Base-by-base conservation (phyloP, 2,113 vertebrate genomes). In the Cololabis saira region DNA sequence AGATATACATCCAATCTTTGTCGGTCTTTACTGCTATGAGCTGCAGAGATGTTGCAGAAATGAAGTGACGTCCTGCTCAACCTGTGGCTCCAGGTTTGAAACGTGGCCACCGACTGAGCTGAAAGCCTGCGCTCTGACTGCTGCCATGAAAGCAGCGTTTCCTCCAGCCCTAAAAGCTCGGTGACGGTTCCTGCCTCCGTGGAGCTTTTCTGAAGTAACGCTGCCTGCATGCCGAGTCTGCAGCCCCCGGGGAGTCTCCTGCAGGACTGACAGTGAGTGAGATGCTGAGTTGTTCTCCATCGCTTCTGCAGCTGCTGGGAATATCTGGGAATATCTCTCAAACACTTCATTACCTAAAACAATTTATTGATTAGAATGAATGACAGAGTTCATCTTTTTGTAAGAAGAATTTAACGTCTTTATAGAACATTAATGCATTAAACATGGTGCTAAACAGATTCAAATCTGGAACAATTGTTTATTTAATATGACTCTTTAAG, bases 91-190 rank as follows among this genome's bases (percentile, higher is more conserved):
- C 19, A 17, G 69, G 78, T 87, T 61, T 50, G 58, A 87, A 86
- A 89, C 87, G 82, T 86, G 81, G 83, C 12, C 27, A 71, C 75
- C 48, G 74, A 80, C 58, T 63, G 69, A 57, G 55, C 51, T 63
- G 71, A 68, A 71, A 53, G 65, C n/a, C 57, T 41, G 16, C 57
- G 50, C 57, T 57, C 74, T 48, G 55, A 65, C 71, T 74, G 55
- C 19, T 76, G 71, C 71, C 78, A 76, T 59, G 72, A 61, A 22
- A 44, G 58, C 19, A 58, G 33, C 40, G 67, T 85, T 37, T 82
- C 81, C 68, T 86, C 74, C 64, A 65, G 61, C 47, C 63, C 40
- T 55, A 41, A 61, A 49, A 67, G 76, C 69, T 82, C 74, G 57
- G 53, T 13, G 76, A 83, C 73, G 73, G 65, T 82, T 83, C 65